Conservation (phyloP, 2,888 invertebrate species). For the Sceliomorpha sp. region DNA sequence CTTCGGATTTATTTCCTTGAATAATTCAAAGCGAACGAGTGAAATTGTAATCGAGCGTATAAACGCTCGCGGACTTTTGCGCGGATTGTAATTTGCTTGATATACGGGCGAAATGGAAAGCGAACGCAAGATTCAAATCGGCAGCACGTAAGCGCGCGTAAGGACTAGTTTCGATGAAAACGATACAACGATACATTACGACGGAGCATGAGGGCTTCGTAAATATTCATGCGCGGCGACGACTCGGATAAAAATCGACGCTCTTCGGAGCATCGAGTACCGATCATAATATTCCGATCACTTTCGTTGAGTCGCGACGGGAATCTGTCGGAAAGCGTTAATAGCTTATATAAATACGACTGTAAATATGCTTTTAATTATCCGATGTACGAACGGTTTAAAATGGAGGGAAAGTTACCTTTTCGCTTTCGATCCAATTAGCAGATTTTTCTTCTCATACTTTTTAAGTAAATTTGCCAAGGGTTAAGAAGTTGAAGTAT, state of each 20-base stretch:
- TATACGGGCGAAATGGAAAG: conserved; percentile 39
- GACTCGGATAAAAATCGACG: conserved; percentile 30
- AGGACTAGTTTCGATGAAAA: conserved; percentile 9
- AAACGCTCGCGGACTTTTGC: conserved; percentile 44
- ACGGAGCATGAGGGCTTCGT: conserved; percentile 33
- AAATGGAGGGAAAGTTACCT: too few relatives aligned
- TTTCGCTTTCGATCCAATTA: too few relatives aligned
- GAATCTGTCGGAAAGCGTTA: too few relatives aligned
- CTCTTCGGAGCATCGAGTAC: not conserved
- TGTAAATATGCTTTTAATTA: too few relatives aligned
- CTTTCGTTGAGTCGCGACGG: conserved; percentile 17
- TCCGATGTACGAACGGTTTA: too few relatives aligned
- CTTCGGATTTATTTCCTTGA: conserved; percentile 39
- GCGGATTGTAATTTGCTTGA: conserved; percentile 26
- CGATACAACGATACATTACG: conserved; percentile 33
- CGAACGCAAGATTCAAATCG: conserved; percentile 39
- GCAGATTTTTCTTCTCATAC: too few relatives aligned
- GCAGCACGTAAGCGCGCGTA: conserved; percentile 24
- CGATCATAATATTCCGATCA: conserved; percentile 1
- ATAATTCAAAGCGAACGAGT: conserved; percentile 39
- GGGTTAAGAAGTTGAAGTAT: too few relatives aligned
- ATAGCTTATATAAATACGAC: too few relatives aligned
- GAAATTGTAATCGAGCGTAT: conserved; percentile 44
- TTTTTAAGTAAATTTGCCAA: too few relatives aligned
- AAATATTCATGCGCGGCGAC: conserved; percentile 33